phyloP scores from a whole-genome alignment of 2,888 invertebrate species.

The Molorchus minor region DNA sequence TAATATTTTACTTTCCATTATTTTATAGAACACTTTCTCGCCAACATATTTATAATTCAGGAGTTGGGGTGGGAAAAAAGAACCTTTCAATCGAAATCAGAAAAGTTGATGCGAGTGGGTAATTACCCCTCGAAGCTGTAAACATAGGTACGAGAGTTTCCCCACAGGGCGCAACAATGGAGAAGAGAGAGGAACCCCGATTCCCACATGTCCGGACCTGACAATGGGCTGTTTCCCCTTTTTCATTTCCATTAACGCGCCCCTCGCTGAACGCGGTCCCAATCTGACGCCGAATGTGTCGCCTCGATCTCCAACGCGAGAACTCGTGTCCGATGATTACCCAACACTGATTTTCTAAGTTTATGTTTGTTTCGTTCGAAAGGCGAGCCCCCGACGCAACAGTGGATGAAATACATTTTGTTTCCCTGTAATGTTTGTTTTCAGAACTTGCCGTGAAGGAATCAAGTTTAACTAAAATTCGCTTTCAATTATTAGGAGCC shows the following conservation, averaged over 20 bases:
- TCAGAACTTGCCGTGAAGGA: slow-evolving; percentile 17
- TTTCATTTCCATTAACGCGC: slow-evolving; percentile 44
- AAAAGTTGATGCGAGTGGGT: slow-evolving; percentile 31
- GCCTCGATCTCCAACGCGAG: slow-evolving; percentile 17
- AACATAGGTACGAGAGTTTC: slow-evolving; percentile 37
- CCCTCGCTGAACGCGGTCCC: slow-evolving; percentile 13
- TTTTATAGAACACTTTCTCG: too few species aligned
- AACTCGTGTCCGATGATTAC: slow-evolving; percentile 29
- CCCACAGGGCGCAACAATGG: slow-evolving; percentile 29
- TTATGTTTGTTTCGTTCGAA: slow-evolving; percentile 29
- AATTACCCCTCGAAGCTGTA: slow-evolving; percentile 41
- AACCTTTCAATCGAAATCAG: slow-evolving; percentile 18
- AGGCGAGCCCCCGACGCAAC: slow-evolving; percentile 15
- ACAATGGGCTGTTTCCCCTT: slow-evolving; percentile 44
- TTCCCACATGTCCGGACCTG: slow-evolving; percentile 44
- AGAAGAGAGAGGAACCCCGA: slow-evolving; percentile 34
- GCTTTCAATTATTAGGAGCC: neutral
- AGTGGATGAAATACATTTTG: slow-evolving; percentile 26
- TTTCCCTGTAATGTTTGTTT: slow-evolving; percentile 23
- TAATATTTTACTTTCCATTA: too few species aligned
- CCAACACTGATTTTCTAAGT: slow-evolving; percentile 37
- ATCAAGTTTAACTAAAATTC: slow-evolving; percentile 20
- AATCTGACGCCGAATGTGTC: slow-evolving; percentile 26
- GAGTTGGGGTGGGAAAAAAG: slow-evolving; percentile 23
- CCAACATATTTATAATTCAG: too few species aligned